These are phyloP conservation scores for Patagioenas fasciata DNA, from an alignment of 2,113 vertebrate genomes.

Conservation along the genomic window DNA sequence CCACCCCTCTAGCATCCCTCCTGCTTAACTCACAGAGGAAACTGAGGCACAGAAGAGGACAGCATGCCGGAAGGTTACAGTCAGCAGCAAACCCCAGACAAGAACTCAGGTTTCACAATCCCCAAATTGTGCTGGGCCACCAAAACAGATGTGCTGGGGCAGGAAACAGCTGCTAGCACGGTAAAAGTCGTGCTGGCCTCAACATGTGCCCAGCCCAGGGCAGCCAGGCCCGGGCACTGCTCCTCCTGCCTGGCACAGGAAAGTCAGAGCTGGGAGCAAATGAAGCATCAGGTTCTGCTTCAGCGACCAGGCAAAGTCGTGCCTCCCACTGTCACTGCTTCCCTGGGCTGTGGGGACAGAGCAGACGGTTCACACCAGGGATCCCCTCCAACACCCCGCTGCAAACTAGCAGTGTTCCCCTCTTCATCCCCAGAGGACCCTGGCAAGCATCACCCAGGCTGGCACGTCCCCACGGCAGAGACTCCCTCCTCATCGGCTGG, in stretches of 20 bases:
- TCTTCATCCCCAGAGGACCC: background rate
- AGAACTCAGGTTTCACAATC: background rate
- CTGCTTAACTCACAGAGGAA: background rate
- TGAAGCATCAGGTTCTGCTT: background rate
- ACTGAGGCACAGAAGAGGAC: background rate
- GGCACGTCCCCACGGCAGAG: background rate
- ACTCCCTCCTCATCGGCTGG: fast-evolving
- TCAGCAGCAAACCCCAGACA: background rate
- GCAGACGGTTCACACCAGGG: background rate
- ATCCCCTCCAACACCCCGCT: fast-evolving
- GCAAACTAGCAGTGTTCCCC: background rate
- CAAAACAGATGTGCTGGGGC: background rate
- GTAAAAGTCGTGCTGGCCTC: background rate
- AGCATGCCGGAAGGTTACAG: background rate
- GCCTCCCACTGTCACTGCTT: fast-evolving
- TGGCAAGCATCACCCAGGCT: background rate
- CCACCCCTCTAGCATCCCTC: background rate
- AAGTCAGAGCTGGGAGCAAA: background rate
- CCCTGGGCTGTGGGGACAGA: background rate
- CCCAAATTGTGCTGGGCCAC: background rate
- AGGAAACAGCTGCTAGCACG: background rate
- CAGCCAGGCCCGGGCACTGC: background rate
- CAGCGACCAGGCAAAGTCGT: background rate
- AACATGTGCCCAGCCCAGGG: background rate
- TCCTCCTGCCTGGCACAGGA: background rate